Conservation (phyloP, 2,113 vertebrate species). For the Hassar affinis region DNA sequence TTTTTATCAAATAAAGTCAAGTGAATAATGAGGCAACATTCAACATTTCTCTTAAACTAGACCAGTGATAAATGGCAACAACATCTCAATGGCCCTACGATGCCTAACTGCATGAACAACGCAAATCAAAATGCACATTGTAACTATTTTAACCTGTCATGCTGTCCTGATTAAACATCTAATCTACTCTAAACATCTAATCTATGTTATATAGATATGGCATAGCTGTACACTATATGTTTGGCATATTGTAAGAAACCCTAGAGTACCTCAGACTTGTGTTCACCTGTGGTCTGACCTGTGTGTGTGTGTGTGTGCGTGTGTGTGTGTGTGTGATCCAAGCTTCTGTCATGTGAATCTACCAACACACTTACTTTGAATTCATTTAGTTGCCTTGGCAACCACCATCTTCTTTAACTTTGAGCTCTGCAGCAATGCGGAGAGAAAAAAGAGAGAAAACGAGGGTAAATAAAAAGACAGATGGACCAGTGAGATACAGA, state of each 20-base stretch:
- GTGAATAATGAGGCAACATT: no score
- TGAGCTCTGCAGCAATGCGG: constrained; percentile 42
- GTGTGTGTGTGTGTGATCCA: background rate
- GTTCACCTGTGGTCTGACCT: background rate
- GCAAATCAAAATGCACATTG: background rate
- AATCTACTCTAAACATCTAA: no score
- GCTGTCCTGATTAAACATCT: background rate
- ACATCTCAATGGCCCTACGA: no score
- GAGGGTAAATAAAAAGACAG: constrained; percentile 30
- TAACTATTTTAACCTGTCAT: background rate
- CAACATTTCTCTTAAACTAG: no score
- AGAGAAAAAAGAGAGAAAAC: background rate
- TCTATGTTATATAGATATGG: no score
- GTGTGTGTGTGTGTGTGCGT: no score
- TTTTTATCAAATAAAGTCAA: no score
- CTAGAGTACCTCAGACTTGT: background rate
- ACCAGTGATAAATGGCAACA: no score
- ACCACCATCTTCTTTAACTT: constrained; percentile 49
- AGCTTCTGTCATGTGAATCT: constrained; percentile 15
- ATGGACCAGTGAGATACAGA: constrained; percentile 1
- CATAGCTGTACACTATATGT: background rate
- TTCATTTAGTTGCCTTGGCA: constrained; percentile 60
- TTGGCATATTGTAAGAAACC: background rate
- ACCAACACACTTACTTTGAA: constrained; percentile 33
- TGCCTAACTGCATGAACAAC: no score